phyloP scores from a whole-genome alignment of 2,113 vertebrate genomes.

The Gallinago undulata region DNA sequence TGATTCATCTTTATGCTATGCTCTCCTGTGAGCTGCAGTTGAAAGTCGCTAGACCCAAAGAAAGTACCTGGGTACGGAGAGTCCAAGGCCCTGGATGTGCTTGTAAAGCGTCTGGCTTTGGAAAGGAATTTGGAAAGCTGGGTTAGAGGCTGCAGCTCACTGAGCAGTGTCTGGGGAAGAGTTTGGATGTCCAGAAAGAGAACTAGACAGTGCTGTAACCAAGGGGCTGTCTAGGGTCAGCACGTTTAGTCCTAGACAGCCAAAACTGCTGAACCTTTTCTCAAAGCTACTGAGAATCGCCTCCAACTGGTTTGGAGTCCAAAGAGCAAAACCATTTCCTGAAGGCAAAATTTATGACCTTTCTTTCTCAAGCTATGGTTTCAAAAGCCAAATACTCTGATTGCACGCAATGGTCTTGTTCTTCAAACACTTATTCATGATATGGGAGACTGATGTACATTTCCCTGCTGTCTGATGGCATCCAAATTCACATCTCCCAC shows the following conservation, averaged over 20 bases:
- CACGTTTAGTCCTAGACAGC: background rate
- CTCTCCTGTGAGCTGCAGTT: background rate
- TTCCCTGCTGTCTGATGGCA: background rate
- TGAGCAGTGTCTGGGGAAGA: background rate
- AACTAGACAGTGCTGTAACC: background rate
- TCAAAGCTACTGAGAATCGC: background rate
- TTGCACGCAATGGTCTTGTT: rapidly evolving
- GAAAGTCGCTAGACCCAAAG: background rate
- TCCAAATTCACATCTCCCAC: background rate
- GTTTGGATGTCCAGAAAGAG: background rate
- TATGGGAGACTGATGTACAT: background rate
- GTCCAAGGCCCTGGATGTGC: background rate
- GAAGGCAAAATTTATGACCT: background rate
- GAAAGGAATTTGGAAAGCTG: background rate
- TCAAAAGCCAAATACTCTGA: background rate
- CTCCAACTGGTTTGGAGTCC: background rate
- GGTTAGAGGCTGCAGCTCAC: background rate
- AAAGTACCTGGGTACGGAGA: background rate
- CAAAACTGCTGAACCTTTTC: background rate
- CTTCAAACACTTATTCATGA: background rate
- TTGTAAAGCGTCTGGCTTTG: background rate
- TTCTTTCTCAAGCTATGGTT: background rate
- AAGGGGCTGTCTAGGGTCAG: background rate
- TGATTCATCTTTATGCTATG: background rate
- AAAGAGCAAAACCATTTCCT: background rate